Evolutionary conservation across 2,113 vertebrate species (phyloP).

Genomic region (Gymnarchus niloticus): DNA sequence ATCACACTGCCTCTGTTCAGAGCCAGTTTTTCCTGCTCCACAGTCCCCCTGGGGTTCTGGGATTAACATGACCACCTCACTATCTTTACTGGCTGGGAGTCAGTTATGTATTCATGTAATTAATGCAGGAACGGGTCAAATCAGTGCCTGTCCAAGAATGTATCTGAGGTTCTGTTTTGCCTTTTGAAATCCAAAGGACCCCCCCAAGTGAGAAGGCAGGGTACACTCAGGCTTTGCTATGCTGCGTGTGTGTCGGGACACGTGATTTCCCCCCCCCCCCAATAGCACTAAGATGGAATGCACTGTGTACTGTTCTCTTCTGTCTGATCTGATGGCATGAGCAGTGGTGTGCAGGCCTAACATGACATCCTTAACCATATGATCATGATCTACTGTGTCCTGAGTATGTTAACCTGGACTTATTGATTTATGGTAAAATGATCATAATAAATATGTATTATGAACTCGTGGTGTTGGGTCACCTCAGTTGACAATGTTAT

Average conservation of each 20-base stretch:
- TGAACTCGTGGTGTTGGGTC: neutral
- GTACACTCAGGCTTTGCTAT: neutral
- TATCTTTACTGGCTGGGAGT: neutral
- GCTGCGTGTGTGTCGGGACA: too few relatives aligned
- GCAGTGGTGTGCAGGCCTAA: neutral
- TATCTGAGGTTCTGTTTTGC: neutral
- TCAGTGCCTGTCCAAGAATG: neutral
- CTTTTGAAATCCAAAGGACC: neutral
- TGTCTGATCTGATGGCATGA: neutral
- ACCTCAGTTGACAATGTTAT: neutral
- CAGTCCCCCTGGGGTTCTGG: too few relatives aligned
- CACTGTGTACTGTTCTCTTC: neutral
- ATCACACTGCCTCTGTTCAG: neutral
- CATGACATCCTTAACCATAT: neutral
- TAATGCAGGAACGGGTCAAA: neutral
- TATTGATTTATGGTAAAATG: neutral
- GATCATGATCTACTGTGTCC: neutral
- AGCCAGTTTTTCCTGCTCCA: too few relatives aligned
- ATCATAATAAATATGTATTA: neutral
- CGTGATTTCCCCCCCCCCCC: too few relatives aligned
- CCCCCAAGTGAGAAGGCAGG: too few relatives aligned
- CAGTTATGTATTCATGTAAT: neutral
- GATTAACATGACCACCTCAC: neutral
- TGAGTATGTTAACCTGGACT: neutral
- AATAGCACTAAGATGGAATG: neutral